Base-by-base conservation (phyloP, 2,113 vertebrate species). In the Circaetus gallicus region DNA sequence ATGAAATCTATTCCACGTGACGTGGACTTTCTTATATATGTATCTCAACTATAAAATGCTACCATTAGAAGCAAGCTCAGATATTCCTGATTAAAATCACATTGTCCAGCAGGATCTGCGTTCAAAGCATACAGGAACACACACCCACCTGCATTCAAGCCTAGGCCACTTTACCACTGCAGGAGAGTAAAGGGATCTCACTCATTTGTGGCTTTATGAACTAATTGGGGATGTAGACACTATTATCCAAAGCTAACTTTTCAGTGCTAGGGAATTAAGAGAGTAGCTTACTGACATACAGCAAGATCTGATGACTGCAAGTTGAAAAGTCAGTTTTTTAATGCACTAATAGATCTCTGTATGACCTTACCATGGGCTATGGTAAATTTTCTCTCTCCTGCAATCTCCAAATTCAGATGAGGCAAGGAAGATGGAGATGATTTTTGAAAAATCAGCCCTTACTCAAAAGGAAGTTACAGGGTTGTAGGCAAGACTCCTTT, bases 1-100 rank as follows among this genome's bases (percentile, higher is more conserved):
- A 17, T 38, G 7, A 69, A 72, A 36, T 53, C 17, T 53, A 13
- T 77, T 69, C 82, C 40, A 15, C 2, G 11, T 29, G n/a, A 2
- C 40, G 8, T 4, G 0, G 1, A 55, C 18, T 13, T 61, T 38
- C 18, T 49, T 45, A 6, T 24, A 7, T 17, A 63, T 52, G 11
- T 70, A 40, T 9, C 36, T 66, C 63, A 50, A 58, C 13, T 77
- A 11, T 18, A 29, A 83, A 86, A 59, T 29, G 8, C 31, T 67
- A 17, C 15, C 29, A 15, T 8, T 83, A 72, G 38, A 32, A 59
- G 12, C n/a, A 61, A 1, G 0, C 12, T 59, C 15, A n/a, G 6
- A 8, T 76, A 18, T 42, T 76, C 28, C 29, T 47, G 43, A 32
- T 42, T 20, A 20, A 53, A 92, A 85, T 58, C 19, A 28, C 22